Evolutionary conservation across 2,797 vertebrate species (phyloP), one percentile per base, ranked within the genome.

Genomic region (Botia almorhae): DNA sequence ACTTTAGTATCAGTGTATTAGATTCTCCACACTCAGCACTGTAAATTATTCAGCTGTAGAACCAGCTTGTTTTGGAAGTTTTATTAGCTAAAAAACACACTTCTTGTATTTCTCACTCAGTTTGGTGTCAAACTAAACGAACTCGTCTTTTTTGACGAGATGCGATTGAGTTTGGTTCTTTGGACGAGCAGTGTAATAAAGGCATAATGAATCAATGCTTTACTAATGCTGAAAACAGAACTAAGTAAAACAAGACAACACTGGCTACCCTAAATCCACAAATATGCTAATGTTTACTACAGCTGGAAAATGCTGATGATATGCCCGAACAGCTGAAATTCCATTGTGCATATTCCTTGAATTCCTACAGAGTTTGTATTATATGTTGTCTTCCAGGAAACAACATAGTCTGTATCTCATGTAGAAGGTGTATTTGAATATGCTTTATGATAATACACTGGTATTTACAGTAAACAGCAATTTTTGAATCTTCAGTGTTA

Each of bases 41-140:
- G 79, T 90, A 81, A 88, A 90, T 89, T 84, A 90, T 90, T 89
- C 79, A 90, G 83, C 64, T 67, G 78, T 78, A 76, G 74, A 67
- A 81, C 79, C 82, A 56, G 81, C 50, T 72, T 79, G 74, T 72
- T 83, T 82, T 68, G 65, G 65, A 33, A 69, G 19, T 74, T 85
- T 83, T 72, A 87, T 84, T 85, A 72, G 51, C 61, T 60, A 58
- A 85, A 87, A 74, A 74, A 48, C 48, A 23, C 26, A 74, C 75
- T 39, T 36, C 55, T 76, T 70, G 61, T 50, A 67, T 64, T 56
- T 80, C 46, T 53, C 10, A 33, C 36, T 58, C 21, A 33, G 56
- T 61, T 73, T 80, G 55, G 46, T 43, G 48, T 50, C 23, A 29
- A 46, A 61, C 67, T 78, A 56, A 72, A 72, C 60, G 64, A 65